Percentiles rank a stretch among this genome's conserved stretches.
These are phyloP conservation scores for Heliconius congener DNA, from an alignment of 1,140 invertebrate species.

Conservation along the genomic window DNA sequence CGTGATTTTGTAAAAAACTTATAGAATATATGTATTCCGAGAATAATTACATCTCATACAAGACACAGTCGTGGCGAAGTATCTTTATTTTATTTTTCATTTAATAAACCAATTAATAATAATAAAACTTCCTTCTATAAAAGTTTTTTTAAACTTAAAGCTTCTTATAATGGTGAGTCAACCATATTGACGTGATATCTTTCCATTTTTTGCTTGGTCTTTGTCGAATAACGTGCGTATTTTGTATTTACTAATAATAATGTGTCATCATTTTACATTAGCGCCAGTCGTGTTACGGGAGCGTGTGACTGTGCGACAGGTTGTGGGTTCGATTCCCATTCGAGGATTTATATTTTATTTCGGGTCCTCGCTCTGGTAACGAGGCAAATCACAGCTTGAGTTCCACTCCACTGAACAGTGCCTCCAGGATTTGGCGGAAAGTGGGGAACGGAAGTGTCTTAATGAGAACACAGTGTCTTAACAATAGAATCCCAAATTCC, in stretches of 20 bases:
- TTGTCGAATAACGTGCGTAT: background rate
- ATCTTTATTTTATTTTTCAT: background rate
- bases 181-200: background rate
- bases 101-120: background rate
- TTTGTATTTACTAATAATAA: background rate
- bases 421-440: too few species aligned
- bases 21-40: background rate
- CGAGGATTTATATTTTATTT: too few species aligned
- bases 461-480: too few species aligned
- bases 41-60: background rate
- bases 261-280: slow-evolving; percentile 6
- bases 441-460: too few species aligned
- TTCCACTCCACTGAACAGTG: too few species aligned
- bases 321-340: too few species aligned
- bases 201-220: background rate
- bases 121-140: background rate
- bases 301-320: too few species aligned
- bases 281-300: too few species aligned
- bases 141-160: background rate
- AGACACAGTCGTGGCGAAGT: background rate
- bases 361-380: too few species aligned
- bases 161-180: background rate
- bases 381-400: too few species aligned
- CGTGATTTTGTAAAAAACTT: background rate
- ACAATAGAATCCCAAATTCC: too few species aligned